Conservation (phyloP, 2,888 invertebrate species). For the Diaperis boleti region DNA sequence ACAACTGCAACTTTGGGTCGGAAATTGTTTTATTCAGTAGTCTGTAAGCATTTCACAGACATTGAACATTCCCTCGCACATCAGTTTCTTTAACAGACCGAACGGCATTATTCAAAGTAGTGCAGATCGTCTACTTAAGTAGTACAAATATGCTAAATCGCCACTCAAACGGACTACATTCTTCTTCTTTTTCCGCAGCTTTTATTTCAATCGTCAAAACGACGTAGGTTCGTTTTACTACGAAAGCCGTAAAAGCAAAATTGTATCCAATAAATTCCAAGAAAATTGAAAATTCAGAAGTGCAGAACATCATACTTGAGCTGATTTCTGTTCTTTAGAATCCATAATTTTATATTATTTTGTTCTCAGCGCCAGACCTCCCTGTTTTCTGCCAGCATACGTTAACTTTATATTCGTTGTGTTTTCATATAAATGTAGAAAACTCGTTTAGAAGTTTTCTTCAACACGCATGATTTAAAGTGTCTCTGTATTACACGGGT, state of each 20-base stretch:
- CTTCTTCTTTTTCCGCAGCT: conserved; percentile 12
- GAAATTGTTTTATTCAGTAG: conserved; percentile 22
- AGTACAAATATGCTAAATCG: not conserved
- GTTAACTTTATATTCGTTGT: conserved; percentile 42
- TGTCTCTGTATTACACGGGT: conserved; percentile 14
- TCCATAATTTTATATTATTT: conserved; percentile 47
- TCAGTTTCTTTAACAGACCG: conserved; percentile 6
- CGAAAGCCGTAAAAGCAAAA: conserved; percentile 46
- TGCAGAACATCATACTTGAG: conserved; percentile 48
- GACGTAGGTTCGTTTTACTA: conserved; percentile 41
- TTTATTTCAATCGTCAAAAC: conserved; percentile 31
- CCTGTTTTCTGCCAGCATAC: conserved; percentile 33
- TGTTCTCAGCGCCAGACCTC: conserved; percentile 41
- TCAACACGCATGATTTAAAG: conserved; percentile 39
- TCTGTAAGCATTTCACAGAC: conserved; percentile 8
- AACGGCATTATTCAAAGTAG: too few species aligned
- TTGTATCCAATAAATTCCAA: conserved; percentile 47
- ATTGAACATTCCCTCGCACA: conserved; percentile 20
- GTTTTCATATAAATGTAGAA: conserved; percentile 43
- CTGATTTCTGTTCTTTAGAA: conserved; percentile 47
- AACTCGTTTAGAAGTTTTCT: conserved; percentile 41
- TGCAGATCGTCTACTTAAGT: not conserved
- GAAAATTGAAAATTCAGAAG: conserved; percentile 48
- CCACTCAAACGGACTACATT: too few species aligned
- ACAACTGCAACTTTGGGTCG: conserved; percentile 7